Evolutionary conservation across 2,113 vertebrate species (phyloP).

Genomic region (Vimba vimba): DNA sequence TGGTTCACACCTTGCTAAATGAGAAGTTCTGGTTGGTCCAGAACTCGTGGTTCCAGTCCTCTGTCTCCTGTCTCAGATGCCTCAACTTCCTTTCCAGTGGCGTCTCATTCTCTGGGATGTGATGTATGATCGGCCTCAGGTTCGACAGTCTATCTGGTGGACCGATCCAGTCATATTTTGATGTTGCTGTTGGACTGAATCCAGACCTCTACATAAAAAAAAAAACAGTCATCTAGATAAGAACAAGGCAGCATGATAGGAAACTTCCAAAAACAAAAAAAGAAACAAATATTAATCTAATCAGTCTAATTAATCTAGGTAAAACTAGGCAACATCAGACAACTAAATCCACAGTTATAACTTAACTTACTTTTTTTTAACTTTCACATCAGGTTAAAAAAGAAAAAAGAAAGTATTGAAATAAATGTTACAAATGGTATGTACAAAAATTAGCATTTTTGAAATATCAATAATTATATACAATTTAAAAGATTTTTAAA

Average conservation of each 20-base stretch:
- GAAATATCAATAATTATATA: neutral
- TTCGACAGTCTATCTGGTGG: constrained; percentile 91
- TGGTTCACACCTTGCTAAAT: constrained; percentile 80
- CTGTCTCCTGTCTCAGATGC: constrained; percentile 85
- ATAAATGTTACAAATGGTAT: too few species aligned
- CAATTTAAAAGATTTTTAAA: too few species aligned
- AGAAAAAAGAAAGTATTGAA: too few species aligned
- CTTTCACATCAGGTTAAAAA: neutral
- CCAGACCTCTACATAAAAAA: constrained; percentile 67
- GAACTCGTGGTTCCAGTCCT: constrained; percentile 90
- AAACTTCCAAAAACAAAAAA: constrained; percentile 14
- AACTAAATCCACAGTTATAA: too few species aligned
- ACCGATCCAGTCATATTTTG: constrained; percentile 89
- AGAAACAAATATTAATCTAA: neutral
- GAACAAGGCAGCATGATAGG: neutral
- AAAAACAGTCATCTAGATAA: neutral
- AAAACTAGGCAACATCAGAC: neutral
- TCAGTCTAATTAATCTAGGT: neutral
- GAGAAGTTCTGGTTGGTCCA: constrained; percentile 88
- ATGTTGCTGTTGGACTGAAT: constrained; percentile 77
- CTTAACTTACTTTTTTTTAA: too few species aligned
- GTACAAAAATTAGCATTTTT: too few species aligned
- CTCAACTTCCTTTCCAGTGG: constrained; percentile 82
- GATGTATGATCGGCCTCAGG: constrained; percentile 85
- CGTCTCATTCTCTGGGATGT: constrained; percentile 79